Evolutionary conservation across 2,888 invertebrate genomes (phyloP).

Genomic region (Thera britannica): DNA sequence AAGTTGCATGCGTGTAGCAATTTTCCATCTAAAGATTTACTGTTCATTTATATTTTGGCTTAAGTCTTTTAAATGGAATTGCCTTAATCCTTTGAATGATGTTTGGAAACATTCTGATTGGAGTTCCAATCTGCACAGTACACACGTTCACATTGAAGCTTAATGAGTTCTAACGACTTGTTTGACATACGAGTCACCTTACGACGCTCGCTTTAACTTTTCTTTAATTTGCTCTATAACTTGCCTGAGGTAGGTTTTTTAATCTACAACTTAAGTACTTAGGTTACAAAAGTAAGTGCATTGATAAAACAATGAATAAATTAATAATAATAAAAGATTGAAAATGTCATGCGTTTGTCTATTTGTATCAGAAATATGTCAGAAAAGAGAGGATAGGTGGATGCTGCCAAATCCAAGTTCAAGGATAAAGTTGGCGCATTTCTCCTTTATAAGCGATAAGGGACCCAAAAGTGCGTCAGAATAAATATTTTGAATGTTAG

Average conservation of each 20-base stretch:
- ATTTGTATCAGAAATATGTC: constrained; percentile 12
- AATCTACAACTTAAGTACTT: neutral
- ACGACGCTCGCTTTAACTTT: constrained; percentile 4
- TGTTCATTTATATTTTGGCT: neutral
- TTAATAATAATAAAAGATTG: neutral
- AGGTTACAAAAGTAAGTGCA: no score
- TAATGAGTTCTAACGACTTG: constrained; percentile 19
- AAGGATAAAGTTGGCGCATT: constrained; percentile 33
- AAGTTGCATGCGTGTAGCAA: no score
- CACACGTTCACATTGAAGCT: constrained; percentile 20
- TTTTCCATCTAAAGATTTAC: no score
- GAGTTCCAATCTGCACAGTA: constrained; percentile 11
- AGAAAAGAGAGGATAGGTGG: constrained; percentile 4
- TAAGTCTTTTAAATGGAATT: neutral
- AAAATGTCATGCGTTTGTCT: neutral
- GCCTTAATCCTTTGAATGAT: neutral
- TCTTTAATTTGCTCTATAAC: constrained; percentile 10
- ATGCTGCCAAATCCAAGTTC: constrained; percentile 25
- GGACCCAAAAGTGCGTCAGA: constrained; percentile 38
- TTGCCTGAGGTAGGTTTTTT: neutral
- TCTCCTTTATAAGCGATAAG: constrained; percentile 36
- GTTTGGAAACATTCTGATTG: constrained; percentile 2
- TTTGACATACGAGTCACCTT: constrained; percentile 19
- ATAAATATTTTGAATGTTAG: constrained; percentile 42
- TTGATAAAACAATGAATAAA: neutral